Evolutionary conservation across 2,888 invertebrate genomes (phyloP).

Genomic region (Iselma pallidipennis): DNA sequence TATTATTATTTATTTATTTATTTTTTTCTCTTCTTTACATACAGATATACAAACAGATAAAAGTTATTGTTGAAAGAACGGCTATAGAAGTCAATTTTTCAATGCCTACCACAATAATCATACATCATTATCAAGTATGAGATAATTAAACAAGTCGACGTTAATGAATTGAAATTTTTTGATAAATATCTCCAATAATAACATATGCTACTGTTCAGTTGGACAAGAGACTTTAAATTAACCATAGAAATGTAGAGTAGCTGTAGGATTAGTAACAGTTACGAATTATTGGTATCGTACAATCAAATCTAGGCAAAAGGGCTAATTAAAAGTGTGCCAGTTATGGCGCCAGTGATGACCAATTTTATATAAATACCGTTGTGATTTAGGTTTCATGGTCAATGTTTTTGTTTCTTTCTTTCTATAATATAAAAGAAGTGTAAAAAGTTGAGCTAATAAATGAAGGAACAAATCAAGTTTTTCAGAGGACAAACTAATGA

Average conservation of each 20-base stretch:
- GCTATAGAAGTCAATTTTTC: constrained; percentile 13
- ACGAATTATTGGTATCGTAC: not conserved
- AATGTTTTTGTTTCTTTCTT: not conserved
- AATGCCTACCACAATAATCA: constrained; percentile 7
- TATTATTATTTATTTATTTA: not conserved
- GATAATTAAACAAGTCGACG: constrained; percentile 14
- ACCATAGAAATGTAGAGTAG: not conserved
- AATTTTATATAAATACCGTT: not conserved
- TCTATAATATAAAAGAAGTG: not conserved
- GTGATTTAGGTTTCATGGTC: not conserved
- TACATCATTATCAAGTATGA: constrained; percentile 14
- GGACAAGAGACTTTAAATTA: constrained; percentile 10
- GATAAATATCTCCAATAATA: constrained; percentile 11
- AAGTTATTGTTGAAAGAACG: constrained; percentile 6
- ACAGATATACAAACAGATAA: not conserved
- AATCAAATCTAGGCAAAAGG: not conserved
- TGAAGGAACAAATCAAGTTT: constrained; percentile 30
- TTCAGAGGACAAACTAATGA: constrained; percentile 35
- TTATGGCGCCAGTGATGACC: not conserved
- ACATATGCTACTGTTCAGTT: constrained; percentile 11
- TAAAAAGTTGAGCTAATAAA: not conserved
- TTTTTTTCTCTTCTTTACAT: not conserved
- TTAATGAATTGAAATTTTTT: constrained; percentile 14
- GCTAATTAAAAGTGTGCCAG: not conserved
- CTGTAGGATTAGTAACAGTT: too few relatives aligned